Evolutionary conservation across 2,113 vertebrate species (phyloP).

Genomic region (Esox niger): DNA sequence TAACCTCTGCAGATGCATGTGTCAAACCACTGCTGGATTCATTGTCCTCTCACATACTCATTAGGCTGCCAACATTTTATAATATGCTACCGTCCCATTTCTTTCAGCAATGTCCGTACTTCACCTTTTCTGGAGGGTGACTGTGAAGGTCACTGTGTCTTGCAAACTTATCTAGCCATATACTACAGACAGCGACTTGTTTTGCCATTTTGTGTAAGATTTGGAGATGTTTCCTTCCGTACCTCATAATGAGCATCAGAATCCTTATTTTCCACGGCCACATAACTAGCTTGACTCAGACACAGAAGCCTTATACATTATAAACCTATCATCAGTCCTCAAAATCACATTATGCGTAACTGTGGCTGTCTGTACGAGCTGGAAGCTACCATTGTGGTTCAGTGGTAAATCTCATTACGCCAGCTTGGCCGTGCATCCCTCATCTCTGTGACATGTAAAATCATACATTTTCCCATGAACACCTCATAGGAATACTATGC

Average conservation of each 20-base stretch:
- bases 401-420: conserved; percentile 23
- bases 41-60: too few relatives aligned
- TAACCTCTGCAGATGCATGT: too few relatives aligned
- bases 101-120: too few relatives aligned
- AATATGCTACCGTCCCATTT: too few relatives aligned
- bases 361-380: conserved; percentile 13
- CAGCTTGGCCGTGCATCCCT: conserved; percentile 15
- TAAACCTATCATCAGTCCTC: conserved; percentile 1
- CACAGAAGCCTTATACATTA: neutral
- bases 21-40: too few relatives aligned
- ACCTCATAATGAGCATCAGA: neutral
- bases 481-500: neutral
- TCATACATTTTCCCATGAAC: neutral
- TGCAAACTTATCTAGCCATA: too few relatives aligned
- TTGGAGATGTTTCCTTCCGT: neutral
- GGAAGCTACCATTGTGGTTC: conserved; percentile 17
- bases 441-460: conserved; percentile 5
- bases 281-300: neutral
- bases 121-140: too few relatives aligned
- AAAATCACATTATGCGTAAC: conserved; percentile 28
- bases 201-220: neutral
- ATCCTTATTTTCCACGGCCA: neutral
- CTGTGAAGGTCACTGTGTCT: too few relatives aligned
- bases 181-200: neutral
- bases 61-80: too few relatives aligned